phyloP scores from a whole-genome alignment of 2,113 vertebrate species.

The Charadrius vociferus region DNA sequence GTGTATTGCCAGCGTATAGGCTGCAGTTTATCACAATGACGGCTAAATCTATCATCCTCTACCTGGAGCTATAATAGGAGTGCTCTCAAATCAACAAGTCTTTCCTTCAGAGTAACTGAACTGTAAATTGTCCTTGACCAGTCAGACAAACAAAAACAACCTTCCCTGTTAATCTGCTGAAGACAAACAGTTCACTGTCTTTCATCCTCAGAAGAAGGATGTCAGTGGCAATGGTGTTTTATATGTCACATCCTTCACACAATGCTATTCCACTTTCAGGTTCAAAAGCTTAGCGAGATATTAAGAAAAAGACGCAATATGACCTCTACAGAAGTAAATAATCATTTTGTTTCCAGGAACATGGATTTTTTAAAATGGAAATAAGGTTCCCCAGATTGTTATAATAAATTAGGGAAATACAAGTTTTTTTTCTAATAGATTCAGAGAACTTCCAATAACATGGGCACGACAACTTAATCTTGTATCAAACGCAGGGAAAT shows the following conservation, averaged over 20 bases:
- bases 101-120: conserved; percentile 75
- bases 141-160: conserved; percentile 74
- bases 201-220: conserved; percentile 24
- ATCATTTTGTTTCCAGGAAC: background rate
- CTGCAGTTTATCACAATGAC: conserved; percentile 69
- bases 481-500: background rate
- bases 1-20: background rate
- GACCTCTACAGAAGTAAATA: background rate
- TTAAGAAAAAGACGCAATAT: background rate
- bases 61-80: conserved; percentile 69
- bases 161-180: conserved; percentile 68
- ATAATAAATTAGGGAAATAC: background rate
- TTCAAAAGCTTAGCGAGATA: background rate
- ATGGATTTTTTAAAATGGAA: background rate
- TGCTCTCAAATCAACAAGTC: conserved; percentile 74
- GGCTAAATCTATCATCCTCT: conserved; percentile 74
- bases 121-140: conserved; percentile 78
- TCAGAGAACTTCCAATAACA: background rate
- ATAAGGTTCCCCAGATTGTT: fast-evolving
- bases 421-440: background rate
- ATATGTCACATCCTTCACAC: conserved; percentile 22
- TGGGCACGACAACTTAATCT: fast-evolving
- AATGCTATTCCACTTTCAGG: background rate
- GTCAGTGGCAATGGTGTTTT: conserved; percentile 28
- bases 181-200: conserved; percentile 57